These are phyloP conservation scores for Elanus axillaris DNA, from an alignment of 2,113 vertebrate genomes.

Conservation along the genomic window DNA sequence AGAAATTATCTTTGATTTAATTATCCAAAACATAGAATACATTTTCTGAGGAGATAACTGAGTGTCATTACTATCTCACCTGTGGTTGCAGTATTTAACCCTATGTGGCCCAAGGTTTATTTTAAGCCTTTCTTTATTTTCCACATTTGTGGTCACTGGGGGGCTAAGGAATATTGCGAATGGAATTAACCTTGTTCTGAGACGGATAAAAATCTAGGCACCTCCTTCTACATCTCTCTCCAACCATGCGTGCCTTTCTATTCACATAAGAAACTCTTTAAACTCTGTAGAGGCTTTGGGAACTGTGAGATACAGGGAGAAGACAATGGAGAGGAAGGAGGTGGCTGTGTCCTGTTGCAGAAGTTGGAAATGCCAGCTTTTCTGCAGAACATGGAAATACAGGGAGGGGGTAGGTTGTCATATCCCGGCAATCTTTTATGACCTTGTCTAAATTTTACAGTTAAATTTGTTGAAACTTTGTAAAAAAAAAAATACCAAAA, in stretches of 20 bases:
- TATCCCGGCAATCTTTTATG: background rate
- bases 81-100: background rate
- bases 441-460: background rate
- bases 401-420: background rate
- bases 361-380: background rate
- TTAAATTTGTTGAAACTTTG: background rate
- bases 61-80: background rate
- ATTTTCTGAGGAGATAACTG: background rate
- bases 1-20: background rate
- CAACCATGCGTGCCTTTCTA: rapidly evolving
- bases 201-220: background rate
- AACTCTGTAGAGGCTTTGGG: background rate
- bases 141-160: background rate
- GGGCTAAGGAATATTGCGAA: background rate
- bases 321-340: background rate
- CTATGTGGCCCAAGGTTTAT: no score
- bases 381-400: background rate
- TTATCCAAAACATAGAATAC: background rate
- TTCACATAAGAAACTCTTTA: background rate
- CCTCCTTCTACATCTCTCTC: background rate
- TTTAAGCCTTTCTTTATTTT: background rate
- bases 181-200: background rate
- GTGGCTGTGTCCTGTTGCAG: background rate
- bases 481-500: background rate
- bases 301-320: background rate